Percentiles rank a stretch among this genome's conserved stretches.
These are phyloP conservation scores for Sula dactylatra DNA, from an alignment of 2,113 vertebrate genomes.

Conservation along the genomic window DNA sequence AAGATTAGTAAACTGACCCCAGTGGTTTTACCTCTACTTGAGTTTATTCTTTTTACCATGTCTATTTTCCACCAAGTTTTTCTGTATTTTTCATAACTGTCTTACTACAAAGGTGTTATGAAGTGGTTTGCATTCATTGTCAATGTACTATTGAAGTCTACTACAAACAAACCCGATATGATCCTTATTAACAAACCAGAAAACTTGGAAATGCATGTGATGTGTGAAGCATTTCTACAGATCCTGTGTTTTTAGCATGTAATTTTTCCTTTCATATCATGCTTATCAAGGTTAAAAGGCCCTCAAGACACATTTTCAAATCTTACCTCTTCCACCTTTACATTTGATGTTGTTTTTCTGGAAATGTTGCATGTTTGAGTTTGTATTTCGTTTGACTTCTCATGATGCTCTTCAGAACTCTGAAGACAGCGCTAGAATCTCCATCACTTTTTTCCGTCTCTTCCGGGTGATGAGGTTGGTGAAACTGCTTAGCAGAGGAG, in stretches of 20 bases:
- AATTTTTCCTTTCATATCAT: conserved; percentile 74
- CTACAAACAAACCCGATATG: conserved; percentile 46
- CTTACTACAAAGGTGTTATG: conserved; percentile 71
- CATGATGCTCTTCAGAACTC: conserved; percentile 85
- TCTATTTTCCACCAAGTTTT: conserved; percentile 71
- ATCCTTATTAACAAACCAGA: conserved; percentile 71
- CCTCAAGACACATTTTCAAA: conserved; percentile 70
- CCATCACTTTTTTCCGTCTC: conserved; percentile 99
- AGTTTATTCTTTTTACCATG: conserved; percentile 80
- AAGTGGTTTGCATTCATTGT: conserved; percentile 75
- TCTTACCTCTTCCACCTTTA: conserved; percentile 74
- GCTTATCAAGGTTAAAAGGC: conserved; percentile 70
- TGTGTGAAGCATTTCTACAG: conserved; percentile 69
- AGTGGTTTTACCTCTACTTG: conserved; percentile 81
- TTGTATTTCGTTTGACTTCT: conserved; percentile 75
- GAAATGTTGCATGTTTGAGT: conserved; percentile 69
- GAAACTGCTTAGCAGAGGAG: conserved; percentile 96
- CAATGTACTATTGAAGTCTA: conserved; percentile 65
- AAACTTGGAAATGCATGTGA: conserved; percentile 79
- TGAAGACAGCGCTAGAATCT: conserved; percentile 96
- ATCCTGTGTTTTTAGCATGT: conserved; percentile 76
- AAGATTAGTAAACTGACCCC: conserved; percentile 83
- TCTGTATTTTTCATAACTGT: conserved; percentile 75
- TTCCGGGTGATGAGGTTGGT: conserved; percentile 99
- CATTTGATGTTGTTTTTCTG: conserved; percentile 75